phyloP scores from a whole-genome alignment of 2,113 vertebrate genomes.

The Brienomyrus brachyistius region DNA sequence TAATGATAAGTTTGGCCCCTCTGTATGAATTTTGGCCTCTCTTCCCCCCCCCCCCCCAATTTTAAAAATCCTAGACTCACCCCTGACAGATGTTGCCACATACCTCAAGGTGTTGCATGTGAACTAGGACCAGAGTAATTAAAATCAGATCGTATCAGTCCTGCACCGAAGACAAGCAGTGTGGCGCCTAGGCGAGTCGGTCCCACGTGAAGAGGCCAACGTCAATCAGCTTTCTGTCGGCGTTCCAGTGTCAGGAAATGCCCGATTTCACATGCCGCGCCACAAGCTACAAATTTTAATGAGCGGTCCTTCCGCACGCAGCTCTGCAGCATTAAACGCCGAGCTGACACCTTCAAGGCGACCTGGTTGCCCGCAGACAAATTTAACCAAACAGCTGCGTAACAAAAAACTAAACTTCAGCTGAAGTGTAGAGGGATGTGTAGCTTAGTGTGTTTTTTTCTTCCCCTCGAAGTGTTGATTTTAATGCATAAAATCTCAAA shows the following conservation, averaged over 20 bases:
- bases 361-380: neutral
- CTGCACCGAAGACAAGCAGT: neutral
- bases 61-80: neutral
- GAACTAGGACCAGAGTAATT: neutral
- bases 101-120: neutral
- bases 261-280: neutral
- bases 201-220: neutral
- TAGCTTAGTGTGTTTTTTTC: neutral
- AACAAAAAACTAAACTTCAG: neutral
- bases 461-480: neutral
- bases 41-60: neutral
- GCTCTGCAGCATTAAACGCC: neutral
- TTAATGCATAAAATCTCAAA: neutral
- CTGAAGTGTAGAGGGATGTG: neutral
- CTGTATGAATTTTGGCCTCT: neutral
- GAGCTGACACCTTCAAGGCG: neutral
- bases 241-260: neutral
- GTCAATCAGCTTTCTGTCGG: neutral
- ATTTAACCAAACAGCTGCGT: neutral
- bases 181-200: neutral
- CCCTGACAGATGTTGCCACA: neutral
- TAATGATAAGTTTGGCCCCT: neutral
- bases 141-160: neutral
- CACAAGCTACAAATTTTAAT: neutral
- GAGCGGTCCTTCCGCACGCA: neutral